phyloP scores from a whole-genome alignment of 64 coral and sea anemone species.

The Dendrophyllia cribrosa region DNA sequence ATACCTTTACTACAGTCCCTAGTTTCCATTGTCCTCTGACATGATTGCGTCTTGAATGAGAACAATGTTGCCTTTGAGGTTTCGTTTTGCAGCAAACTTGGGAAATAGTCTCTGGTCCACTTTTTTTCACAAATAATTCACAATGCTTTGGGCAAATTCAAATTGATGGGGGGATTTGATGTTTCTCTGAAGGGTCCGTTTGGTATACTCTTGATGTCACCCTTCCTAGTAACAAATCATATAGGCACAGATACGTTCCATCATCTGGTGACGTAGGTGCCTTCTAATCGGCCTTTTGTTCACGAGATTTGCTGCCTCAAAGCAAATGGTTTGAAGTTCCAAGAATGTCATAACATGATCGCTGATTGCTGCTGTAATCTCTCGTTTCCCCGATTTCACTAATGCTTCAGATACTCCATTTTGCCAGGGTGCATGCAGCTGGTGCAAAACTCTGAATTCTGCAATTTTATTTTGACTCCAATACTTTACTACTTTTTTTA shows the following conservation, averaged over 20 bases:
- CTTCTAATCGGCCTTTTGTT: slow-evolving; percentile 48
- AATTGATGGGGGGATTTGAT: slow-evolving; percentile 15
- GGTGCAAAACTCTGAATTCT: background rate
- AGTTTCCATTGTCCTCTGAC: slow-evolving; percentile 63
- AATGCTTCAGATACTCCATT: slow-evolving; percentile 38
- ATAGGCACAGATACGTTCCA: slow-evolving; percentile 48
- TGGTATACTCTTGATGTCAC: slow-evolving; percentile 52
- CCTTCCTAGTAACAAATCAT: slow-evolving; percentile 43
- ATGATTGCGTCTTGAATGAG: slow-evolving; percentile 49
- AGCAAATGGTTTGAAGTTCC: slow-evolving; percentile 56
- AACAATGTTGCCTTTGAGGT: slow-evolving; percentile 58
- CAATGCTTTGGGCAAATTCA: slow-evolving; percentile 47
- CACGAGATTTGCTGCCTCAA: no score
- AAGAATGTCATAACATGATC: slow-evolving; percentile 45
- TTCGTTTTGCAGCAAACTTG: slow-evolving; percentile 9
- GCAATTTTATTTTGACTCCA: background rate
- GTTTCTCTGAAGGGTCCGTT: slow-evolving; percentile 49
- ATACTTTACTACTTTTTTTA: background rate
- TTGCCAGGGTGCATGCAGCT: no score
- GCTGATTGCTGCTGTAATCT: slow-evolving; percentile 32
- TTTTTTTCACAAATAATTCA: slow-evolving; percentile 50
- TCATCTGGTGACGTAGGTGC: slow-evolving; percentile 17
- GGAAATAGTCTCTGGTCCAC: slow-evolving; percentile 62
- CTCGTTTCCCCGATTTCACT: slow-evolving; percentile 65
- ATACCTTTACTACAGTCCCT: no score